Evolutionary conservation across 2,888 invertebrate genomes (phyloP), one percentile per base, ranked within the genome.

Genomic region (Tetragnatha montana): DNA sequence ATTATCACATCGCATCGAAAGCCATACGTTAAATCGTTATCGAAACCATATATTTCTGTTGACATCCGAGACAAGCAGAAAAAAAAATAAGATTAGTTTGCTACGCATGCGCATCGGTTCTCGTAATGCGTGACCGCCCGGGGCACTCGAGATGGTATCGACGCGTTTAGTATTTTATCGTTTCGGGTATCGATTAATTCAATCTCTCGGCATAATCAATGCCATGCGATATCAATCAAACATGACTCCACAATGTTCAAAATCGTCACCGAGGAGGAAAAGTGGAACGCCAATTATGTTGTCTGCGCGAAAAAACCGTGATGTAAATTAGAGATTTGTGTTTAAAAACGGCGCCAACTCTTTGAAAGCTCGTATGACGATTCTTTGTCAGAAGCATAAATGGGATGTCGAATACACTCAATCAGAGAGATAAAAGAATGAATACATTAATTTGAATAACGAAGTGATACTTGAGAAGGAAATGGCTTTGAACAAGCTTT

Each of bases 21-120:
- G 81, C 81, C 81, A 81, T 81, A 87, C 81, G 87, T 87, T 87
- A 81, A 80, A 75, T 75, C 80, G 81, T 87, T 87, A 87, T 87
- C 87, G 87, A 75, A 87, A 21, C 80, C 81, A 75, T 87, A 87
- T 87, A 81, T 87, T 87, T 81, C 74, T 74, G 87, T 74, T 87
- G 87, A 87, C 87, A 87, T 69, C 73, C n/a, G 51, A 60, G 78
- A 84, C 84, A 87, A 68, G 81, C 17, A 80, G 51, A 60, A 51
- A 69, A 35, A 47, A 35, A 81, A 60, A 82, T 69, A 84, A 68
- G n/a, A 76, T 8, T 51, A 8, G 60, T 75, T 50, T 50, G 78
- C 2, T 35, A 49, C 78, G 74, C 68, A 80, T 80, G 80, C 60
- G 79, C 80, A 35, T 19, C 68, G 68, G 71, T 71, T 80, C 80